A percentile compares a stretch with the other conserved stretches of the same genome.
Conservation (phyloP, 2,888 invertebrate species). For the Pollenia labialis region DNA sequence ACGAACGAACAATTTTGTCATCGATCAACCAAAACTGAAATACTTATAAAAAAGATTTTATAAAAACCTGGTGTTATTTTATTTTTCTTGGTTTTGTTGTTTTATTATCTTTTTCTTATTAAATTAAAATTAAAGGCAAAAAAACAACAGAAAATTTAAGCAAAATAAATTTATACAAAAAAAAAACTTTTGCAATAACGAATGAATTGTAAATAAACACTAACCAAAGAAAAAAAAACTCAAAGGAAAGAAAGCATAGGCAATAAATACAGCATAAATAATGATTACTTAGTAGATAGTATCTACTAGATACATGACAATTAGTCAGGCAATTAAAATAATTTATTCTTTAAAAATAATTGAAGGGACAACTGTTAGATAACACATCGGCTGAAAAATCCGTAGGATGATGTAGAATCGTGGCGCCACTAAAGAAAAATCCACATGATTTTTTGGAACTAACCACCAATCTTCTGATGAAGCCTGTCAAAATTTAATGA, state of each 20-base stretch:
- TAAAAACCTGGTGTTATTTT: constrained; percentile 46
- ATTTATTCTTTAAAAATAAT: background rate
- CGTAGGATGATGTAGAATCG: too few species aligned
- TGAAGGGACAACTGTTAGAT: too few species aligned
- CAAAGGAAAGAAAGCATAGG: constrained; percentile 20
- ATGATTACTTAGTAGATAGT: constrained; percentile 11
- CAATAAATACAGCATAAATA: constrained; percentile 6
- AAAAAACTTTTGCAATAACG: constrained; percentile 62
- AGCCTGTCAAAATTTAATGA: too few species aligned
- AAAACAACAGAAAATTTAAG: constrained; percentile 24
- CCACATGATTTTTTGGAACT: too few species aligned
- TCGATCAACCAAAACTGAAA: constrained; percentile 70
- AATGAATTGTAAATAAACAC: constrained; percentile 47
- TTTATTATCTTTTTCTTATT: constrained; percentile 18
- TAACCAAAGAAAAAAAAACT: constrained; percentile 24
- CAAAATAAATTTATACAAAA: constrained; percentile 48
- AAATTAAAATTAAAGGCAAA: constrained; percentile 40
- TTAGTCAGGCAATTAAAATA: constrained; percentile 23
- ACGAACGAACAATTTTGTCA: constrained; percentile 55
- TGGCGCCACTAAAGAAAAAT: too few species aligned
- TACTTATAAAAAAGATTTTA: constrained; percentile 7
- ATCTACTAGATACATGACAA: constrained; percentile 11
- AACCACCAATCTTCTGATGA: too few species aligned
- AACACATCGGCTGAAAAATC: too few species aligned
- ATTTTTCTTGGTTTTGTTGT: constrained; percentile 38